These are phyloP conservation scores for Neomorphus geoffroyi DNA, from an alignment of 2,797 vertebrate genomes.

Conservation along the genomic window DNA sequence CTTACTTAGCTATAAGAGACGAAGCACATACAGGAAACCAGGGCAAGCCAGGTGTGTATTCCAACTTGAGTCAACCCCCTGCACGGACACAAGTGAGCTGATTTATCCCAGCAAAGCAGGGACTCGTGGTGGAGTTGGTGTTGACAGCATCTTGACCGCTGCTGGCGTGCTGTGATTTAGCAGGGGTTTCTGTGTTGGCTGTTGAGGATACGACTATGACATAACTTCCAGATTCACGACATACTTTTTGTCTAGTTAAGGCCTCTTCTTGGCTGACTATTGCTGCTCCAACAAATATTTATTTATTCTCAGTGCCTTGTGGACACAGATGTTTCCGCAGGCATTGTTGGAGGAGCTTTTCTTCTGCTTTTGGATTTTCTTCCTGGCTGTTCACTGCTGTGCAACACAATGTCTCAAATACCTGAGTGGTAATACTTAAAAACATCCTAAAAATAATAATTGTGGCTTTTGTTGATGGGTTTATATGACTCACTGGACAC, in stretches of 20 bases:
- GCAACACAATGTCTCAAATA: neutral
- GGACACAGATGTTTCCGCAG: neutral
- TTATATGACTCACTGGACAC: neutral
- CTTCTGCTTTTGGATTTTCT: neutral
- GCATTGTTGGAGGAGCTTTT: neutral
- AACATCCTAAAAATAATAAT: neutral
- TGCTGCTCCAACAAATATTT: neutral
- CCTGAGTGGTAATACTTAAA: neutral
- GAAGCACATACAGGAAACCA: neutral
- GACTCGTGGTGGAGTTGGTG: accelerated
- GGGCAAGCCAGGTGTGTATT: neutral
- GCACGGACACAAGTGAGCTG: neutral
- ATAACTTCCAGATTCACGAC: neutral
- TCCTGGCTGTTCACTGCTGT: neutral
- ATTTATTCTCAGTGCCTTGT: neutral
- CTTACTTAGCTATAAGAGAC: neutral
- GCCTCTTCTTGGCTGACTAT: neutral
- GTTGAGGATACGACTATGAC: neutral
- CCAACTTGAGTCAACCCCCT: neutral
- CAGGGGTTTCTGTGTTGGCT: neutral
- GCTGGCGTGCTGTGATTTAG: neutral
- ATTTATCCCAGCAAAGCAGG: neutral
- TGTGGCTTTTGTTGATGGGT: neutral
- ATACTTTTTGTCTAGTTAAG: neutral
- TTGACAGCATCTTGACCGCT: neutral